phyloP scores from a whole-genome alignment of 2,888 invertebrate genomes.

The Lymantria monacha region DNA sequence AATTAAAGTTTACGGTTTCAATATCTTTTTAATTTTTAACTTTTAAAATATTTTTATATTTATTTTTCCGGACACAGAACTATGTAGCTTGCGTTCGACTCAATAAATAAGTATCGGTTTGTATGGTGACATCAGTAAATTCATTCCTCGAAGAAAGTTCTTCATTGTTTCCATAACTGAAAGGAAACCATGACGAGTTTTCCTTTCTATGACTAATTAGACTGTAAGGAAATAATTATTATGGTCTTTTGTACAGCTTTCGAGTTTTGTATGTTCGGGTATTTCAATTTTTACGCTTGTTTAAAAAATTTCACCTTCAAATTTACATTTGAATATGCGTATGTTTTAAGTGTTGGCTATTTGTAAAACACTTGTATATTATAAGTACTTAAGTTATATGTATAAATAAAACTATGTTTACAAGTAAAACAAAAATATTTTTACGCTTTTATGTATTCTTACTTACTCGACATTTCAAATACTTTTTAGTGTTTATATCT shows the following conservation, averaged over 20 bases:
- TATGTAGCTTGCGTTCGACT: constrained; percentile 43
- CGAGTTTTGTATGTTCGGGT: constrained; percentile 35
- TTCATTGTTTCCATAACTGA: constrained; percentile 65
- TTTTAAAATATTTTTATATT: too few species aligned
- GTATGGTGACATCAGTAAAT: constrained; percentile 48
- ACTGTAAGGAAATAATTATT: constrained; percentile 60
- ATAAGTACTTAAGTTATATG: background rate
- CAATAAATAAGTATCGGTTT: constrained; percentile 63
- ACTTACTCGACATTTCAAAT: too few species aligned
- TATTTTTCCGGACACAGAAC: constrained; percentile 38
- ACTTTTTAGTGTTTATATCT: too few species aligned
- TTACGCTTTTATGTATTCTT: too few species aligned
- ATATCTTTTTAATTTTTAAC: background rate
- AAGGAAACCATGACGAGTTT: constrained; percentile 63
- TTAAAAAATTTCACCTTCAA: constrained; percentile 58
- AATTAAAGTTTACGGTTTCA: constrained; percentile 5
- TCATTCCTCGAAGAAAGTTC: constrained; percentile 65
- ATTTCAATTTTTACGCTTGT: constrained; percentile 57
- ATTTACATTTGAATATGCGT: constrained; percentile 31
- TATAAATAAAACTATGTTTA: too few species aligned
- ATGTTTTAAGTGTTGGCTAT: constrained; percentile 18
- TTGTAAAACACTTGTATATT: constrained; percentile 6
- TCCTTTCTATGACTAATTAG: constrained; percentile 68
- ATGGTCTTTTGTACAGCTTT: constrained; percentile 56
- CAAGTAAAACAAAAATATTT: too few species aligned